Conservation (phyloP, 2,113 vertebrate species). For the Fregata magnificens region DNA sequence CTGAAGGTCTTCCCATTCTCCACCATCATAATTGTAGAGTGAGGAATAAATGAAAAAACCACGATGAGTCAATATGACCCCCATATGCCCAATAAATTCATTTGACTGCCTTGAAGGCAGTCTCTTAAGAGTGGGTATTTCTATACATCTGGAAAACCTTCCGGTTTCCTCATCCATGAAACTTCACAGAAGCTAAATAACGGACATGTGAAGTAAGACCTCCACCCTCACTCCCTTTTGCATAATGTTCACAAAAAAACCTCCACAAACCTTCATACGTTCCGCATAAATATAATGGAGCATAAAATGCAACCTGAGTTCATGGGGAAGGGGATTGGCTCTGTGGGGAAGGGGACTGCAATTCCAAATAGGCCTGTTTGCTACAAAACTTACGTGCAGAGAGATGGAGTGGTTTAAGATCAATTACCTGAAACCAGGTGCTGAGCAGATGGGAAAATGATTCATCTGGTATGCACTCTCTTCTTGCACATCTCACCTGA, state of each 20-base stretch:
- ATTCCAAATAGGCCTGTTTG: background rate
- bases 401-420: background rate
- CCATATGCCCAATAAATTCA: background rate
- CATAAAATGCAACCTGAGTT: background rate
- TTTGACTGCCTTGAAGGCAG: background rate
- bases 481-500: constrained; percentile 12
- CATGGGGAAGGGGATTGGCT: background rate
- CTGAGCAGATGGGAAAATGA: background rate
- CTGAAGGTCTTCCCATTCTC: background rate
- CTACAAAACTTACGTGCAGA: background rate
- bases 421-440: constrained; percentile 26
- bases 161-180: background rate
- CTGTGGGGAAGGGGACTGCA: background rate
- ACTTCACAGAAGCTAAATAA: background rate
- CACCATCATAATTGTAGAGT: background rate
- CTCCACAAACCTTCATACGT: background rate
- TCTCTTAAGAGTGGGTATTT: background rate
- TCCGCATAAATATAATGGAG: background rate
- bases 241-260: background rate
- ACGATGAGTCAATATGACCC: background rate
- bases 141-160: background rate
- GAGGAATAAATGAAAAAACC: background rate
- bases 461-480: background rate
- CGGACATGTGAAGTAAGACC: background rate
- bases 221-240: background rate